Base-by-base conservation (phyloP, 1,140 invertebrate species). In the Cydia amplana region DNA sequence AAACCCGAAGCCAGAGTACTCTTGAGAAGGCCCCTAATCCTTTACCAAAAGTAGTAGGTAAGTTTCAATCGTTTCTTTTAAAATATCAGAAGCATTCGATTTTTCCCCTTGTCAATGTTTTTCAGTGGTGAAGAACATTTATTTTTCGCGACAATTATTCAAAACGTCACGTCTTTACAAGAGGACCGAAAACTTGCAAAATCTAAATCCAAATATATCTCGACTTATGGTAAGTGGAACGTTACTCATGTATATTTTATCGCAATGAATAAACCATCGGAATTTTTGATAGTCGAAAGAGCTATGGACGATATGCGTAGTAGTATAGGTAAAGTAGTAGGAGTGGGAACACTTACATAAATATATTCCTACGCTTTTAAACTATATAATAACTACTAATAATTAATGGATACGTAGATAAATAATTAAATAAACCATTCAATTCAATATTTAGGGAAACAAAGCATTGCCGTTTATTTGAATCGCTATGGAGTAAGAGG, bases 161-260 rank as follows among this genome's bases (percentile, higher is more conserved):
- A 36, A 67, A 14, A 36, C 28, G 64, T 16, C 16, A 67, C 3
- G 4, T 9, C 23, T 28, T 25, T 3, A 10, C 10, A 67, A 25
- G 28, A 67, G 16, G 16, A n/a, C 64, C 18, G 16, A 67, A 28
- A 32, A 67, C 51, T 67, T 67, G 64, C 64, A 25, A 28, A 64
- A 64, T 64, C 60, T 18, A 16, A 65, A 28, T 36, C 64, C 7
- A 67, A 67, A 67, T 67, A 28, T 32, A 67, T 67, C 64, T 67
- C 64, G 28, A 67, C 25, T 67, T 25, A 32, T 23, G 64, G 64
- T 14, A 46, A 46, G 14, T 23, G 43, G 40, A 70, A n/a, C 65
- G 65, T 20, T 70, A 70, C 65, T 70, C 32, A 70, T 70, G 65
- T 70, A 40, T 70, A 40, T 70, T 70, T 70, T 40, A 70, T 40